Conservation (phyloP, 2,888 invertebrate species). For the Apamea crenata region DNA sequence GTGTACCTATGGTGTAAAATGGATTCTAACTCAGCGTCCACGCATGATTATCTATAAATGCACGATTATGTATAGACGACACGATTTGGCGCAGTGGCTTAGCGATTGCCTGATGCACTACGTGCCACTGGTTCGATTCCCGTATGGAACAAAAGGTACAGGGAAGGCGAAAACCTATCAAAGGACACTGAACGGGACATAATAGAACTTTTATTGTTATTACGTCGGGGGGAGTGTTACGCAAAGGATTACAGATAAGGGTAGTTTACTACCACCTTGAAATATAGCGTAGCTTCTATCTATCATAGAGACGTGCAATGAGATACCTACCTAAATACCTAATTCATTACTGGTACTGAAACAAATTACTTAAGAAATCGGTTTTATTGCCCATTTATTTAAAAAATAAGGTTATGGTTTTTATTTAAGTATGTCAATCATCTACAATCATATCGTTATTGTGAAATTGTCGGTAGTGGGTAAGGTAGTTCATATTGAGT, state of each 20-base stretch:
- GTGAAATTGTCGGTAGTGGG: constrained; percentile 62
- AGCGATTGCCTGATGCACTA: neutral
- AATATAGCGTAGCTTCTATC: neutral
- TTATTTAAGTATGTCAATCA: constrained; percentile 56
- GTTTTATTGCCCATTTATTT: constrained; percentile 41
- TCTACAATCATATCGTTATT: constrained; percentile 64
- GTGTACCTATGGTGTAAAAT: constrained; percentile 3
- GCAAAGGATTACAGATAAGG: neutral
- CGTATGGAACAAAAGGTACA: neutral
- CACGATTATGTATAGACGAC: neutral
- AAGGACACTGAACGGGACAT: too few relatives aligned
- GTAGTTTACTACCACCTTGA: neutral
- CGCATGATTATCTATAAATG: neutral
- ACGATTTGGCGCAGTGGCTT: neutral
- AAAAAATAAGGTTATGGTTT: constrained; percentile 46
- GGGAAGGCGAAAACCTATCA: neutral
- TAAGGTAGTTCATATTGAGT: constrained; percentile 63
- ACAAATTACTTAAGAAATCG: constrained; percentile 13
- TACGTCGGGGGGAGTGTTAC: too few relatives aligned
- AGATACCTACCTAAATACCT: neutral
- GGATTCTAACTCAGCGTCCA: neutral
- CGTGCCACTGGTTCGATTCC: neutral
- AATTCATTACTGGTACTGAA: constrained; percentile 1
- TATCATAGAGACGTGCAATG: neutral
- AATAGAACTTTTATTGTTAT: too few relatives aligned